Percentiles rank a stretch among this genome's conserved stretches.
phyloP scores from a whole-genome alignment of 2,797 vertebrate genomes.

The Sebastes goodei region DNA sequence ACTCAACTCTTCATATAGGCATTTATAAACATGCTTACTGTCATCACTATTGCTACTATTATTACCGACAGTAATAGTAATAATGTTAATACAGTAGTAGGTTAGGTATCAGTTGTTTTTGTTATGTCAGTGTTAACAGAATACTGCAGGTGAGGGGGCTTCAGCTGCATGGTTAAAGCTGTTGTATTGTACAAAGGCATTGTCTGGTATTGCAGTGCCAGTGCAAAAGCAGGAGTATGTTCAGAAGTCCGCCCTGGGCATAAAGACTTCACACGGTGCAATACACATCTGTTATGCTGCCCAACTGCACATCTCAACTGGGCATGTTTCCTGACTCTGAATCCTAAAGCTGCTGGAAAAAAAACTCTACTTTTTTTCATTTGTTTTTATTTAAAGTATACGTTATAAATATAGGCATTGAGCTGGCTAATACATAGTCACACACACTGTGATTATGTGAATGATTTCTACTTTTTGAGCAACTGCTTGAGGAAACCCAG shows the following conservation, averaged over 20 bases:
- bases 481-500: slow-evolving; percentile 25
- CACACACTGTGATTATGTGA: neutral
- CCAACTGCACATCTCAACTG: neutral
- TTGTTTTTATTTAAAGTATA: neutral
- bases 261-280: neutral
- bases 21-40: neutral
- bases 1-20: neutral
- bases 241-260: neutral
- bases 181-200: neutral
- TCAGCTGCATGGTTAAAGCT: neutral
- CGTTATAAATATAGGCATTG: neutral
- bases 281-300: neutral
- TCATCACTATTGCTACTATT: neutral
- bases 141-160: neutral
- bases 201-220: neutral
- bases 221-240: neutral
- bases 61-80: neutral
- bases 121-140: neutral
- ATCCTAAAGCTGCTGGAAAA: neutral
- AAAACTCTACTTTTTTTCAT: neutral
- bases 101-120: neutral
- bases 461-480: neutral
- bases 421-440: neutral
- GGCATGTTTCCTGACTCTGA: neutral
- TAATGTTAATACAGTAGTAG: neutral